A percentile compares a stretch with the other conserved stretches of the same genome.
Conservation (phyloP, 2,888 invertebrate species). For the Diadegma fenestrale region DNA sequence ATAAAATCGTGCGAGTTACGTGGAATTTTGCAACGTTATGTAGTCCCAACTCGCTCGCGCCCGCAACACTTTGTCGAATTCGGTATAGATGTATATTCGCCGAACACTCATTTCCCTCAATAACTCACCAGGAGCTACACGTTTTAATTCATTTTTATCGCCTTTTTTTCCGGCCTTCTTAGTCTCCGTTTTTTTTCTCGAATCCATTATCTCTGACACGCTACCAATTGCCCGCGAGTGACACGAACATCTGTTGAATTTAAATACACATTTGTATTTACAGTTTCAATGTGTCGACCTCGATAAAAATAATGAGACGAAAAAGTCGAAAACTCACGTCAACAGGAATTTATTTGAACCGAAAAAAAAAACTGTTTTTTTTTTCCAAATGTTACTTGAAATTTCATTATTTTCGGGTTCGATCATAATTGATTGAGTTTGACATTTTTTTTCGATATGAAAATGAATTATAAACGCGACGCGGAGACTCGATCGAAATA, state of each 20-base stretch:
- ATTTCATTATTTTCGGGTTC: too few species aligned
- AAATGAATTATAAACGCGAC: background rate
- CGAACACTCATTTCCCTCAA: conserved; percentile 35
- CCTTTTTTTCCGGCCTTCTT: conserved; percentile 22
- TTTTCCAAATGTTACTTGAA: too few species aligned
- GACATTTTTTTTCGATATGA: background rate
- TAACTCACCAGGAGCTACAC: conserved; percentile 18
- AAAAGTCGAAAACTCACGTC: background rate
- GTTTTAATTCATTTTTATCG: conserved; percentile 35
- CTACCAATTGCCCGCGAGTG: background rate
- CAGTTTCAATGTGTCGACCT: background rate
- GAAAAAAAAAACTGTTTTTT: background rate
- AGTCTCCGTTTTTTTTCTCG: background rate
- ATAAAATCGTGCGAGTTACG: conserved; percentile 62
- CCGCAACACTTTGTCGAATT: conserved; percentile 26
- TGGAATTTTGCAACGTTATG: conserved; percentile 54
- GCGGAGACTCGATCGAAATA: background rate
- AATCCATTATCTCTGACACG: background rate
- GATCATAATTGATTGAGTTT: background rate
- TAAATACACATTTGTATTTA: background rate
- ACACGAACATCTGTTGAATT: conserved; percentile 5
- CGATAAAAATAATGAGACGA: background rate
- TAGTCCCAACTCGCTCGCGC: conserved; percentile 1
- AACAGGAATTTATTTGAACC: background rate
- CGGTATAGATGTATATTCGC: conserved; percentile 31